Evolutionary conservation across 2,113 vertebrate species (phyloP).

Genomic region (Marmota flaviventris): DNA sequence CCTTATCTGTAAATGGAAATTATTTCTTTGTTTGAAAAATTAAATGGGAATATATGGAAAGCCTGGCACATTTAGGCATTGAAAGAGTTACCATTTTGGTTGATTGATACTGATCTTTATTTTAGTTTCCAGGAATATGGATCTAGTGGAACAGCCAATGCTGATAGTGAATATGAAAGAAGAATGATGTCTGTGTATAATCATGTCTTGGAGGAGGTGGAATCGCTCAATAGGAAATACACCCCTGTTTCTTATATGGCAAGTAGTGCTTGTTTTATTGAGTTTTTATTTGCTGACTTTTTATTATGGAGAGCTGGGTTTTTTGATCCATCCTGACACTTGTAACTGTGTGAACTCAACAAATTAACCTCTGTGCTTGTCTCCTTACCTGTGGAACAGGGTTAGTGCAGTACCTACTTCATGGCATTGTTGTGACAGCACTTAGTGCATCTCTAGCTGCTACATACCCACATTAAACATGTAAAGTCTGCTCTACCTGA

Average conservation of each 20-base stretch:
- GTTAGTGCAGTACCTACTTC: not conserved
- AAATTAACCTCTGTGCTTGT: not conserved
- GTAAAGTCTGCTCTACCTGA: not conserved
- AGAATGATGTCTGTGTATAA: slow-evolving; percentile 97
- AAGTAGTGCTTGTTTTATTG: slow-evolving; percentile 79
- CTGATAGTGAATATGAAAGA: slow-evolving; percentile 97
- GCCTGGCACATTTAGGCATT: not conserved
- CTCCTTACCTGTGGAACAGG: not conserved
- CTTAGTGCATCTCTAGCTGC: not conserved
- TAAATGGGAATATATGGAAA: not conserved
- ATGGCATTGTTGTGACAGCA: not conserved
- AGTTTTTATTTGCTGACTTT: not conserved
- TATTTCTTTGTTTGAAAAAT: slow-evolving; percentile 20
- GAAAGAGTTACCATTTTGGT: not conserved
- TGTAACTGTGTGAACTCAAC: not conserved
- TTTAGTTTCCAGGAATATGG: slow-evolving; percentile 96
- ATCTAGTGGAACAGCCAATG: slow-evolving; percentile 89
- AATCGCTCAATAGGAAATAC: slow-evolving; percentile 95
- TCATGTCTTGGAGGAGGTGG: slow-evolving; percentile 96
- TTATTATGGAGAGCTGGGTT: not conserved
- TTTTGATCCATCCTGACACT: not conserved
- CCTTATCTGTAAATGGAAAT: not conserved
- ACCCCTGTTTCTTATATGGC: slow-evolving; percentile 97
- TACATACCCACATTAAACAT: not conserved
- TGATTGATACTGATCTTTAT: not conserved